Percentiles rank a stretch among this genome's conserved stretches.
Evolutionary conservation across 2,797 vertebrate genomes (phyloP).

Genomic region (Pangasius macronema): DNA sequence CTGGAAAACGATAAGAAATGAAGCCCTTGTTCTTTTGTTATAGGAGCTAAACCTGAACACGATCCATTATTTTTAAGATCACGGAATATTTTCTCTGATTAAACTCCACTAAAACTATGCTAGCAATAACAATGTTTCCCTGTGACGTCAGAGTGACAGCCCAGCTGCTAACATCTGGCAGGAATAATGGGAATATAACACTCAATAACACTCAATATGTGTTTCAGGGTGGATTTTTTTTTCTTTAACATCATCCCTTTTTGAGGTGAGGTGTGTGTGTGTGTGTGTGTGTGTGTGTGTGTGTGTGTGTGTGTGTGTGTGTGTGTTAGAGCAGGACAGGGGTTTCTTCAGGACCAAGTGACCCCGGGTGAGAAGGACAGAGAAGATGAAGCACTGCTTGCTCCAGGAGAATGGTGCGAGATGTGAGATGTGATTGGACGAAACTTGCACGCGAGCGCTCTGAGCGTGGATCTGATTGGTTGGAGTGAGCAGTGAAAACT

Average conservation of each 20-base stretch:
- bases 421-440: slow-evolving; percentile 67
- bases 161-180: neutral
- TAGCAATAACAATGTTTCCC: neutral
- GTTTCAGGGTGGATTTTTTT: neutral
- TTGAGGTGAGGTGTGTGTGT: neutral
- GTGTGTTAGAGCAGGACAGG: neutral
- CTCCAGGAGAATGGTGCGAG: neutral
- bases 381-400: neutral
- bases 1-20: neutral
- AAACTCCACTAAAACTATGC: too few relatives aligned
- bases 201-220: too few relatives aligned
- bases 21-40: neutral
- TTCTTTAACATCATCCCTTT: too few relatives aligned
- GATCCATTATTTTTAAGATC: too few relatives aligned
- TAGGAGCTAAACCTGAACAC: too few relatives aligned
- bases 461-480: slow-evolving; percentile 64
- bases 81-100: too few relatives aligned
- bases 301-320: neutral
- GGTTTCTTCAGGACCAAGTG: neutral
- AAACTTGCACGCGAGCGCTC: slow-evolving; percentile 59
- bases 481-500: slow-evolving; percentile 71
- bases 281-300: slow-evolving; percentile 13
- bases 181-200: neutral
- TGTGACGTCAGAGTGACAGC: neutral
- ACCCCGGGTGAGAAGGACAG: slow-evolving; percentile 11